Evolutionary conservation across 53 echinoderm and acorn worm species (phyloP).

Genomic region (Actinopyga echinites): DNA sequence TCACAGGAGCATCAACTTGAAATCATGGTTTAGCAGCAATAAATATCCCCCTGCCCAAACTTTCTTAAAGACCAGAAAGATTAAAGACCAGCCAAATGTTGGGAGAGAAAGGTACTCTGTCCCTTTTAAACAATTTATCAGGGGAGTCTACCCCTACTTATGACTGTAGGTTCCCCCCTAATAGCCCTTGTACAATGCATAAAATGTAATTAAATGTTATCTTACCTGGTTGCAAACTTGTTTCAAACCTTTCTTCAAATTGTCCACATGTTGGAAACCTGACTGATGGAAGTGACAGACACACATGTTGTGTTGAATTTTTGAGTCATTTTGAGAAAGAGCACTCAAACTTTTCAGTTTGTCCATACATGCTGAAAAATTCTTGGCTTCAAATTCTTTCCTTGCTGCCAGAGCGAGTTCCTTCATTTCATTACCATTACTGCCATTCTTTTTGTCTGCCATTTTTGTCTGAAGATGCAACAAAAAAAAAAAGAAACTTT

Average conservation of each 20-base stretch:
- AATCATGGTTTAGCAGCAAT: too few species aligned
- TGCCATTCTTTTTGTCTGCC: constrained; percentile 38
- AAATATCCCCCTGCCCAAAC: too few species aligned
- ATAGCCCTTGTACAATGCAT: too few species aligned
- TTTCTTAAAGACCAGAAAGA: too few species aligned
- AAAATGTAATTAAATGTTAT: too few species aligned
- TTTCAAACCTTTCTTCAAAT: constrained; percentile 72
- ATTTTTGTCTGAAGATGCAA: background rate
- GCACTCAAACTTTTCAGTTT: constrained; percentile 71
- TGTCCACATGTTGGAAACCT: constrained; percentile 81
- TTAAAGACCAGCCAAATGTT: too few species aligned
- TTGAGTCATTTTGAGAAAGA: constrained; percentile 63
- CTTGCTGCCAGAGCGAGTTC: constrained; percentile 68
- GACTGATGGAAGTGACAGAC: constrained; percentile 87
- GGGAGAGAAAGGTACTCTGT: too few species aligned
- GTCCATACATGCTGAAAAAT: constrained; percentile 72
- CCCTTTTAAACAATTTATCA: too few species aligned
- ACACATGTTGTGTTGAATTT: constrained; percentile 80
- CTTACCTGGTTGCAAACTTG: constrained; percentile 80
- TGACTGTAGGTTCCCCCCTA: too few species aligned
- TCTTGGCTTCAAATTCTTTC: constrained; percentile 79
- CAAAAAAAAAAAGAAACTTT: too few species aligned
- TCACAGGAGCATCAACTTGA: too few species aligned
- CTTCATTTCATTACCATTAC: constrained; percentile 79
- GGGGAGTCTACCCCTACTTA: too few species aligned